Evolutionary conservation across 2,888 invertebrate species (phyloP).

Genomic region (Urechis unicinctus): DNA sequence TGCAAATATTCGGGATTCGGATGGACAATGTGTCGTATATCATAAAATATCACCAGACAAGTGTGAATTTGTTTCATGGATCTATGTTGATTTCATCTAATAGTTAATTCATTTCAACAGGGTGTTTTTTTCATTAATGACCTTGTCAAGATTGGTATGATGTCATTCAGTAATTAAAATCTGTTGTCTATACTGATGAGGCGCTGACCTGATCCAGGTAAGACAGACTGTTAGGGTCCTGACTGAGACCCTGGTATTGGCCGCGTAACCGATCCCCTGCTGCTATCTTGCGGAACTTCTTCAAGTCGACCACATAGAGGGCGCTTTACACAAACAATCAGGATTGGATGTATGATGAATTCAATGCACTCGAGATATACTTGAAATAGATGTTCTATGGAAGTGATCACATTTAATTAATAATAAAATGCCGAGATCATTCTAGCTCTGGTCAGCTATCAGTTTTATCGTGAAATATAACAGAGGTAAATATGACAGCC

Average conservation of each 20-base stretch:
- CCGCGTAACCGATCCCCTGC: slow-evolving; percentile 96
- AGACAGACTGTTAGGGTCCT: slow-evolving; percentile 97
- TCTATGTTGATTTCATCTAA: too few relatives aligned
- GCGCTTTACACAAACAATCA: slow-evolving; percentile 64
- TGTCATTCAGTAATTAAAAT: too few relatives aligned
- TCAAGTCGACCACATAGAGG: slow-evolving; percentile 94
- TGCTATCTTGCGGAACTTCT: slow-evolving; percentile 90
- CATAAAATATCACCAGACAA: too few relatives aligned
- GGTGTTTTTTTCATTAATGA: not conserved
- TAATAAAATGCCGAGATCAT: too few relatives aligned
- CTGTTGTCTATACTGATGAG: too few relatives aligned
- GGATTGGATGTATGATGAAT: slow-evolving; percentile 77
- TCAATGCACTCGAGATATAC: slow-evolving; percentile 89
- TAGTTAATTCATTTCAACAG: too few relatives aligned
- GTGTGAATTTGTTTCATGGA: too few relatives aligned
- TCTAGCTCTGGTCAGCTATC: too few relatives aligned
- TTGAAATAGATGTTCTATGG: slow-evolving; percentile 96
- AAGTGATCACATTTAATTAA: slow-evolving; percentile 79
- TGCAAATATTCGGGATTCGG: too few relatives aligned
- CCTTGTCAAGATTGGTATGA: too few relatives aligned
- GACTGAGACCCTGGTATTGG: slow-evolving; percentile 97
- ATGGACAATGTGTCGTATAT: not conserved
- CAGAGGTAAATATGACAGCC: too few relatives aligned
- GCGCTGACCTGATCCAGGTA: slow-evolving; percentile 72
- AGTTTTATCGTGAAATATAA: too few relatives aligned